Evolutionary conservation across 1,140 invertebrate genomes (phyloP), one percentile per base, ranked within the genome.

Genomic region (Leptonema lineaticorne): DNA sequence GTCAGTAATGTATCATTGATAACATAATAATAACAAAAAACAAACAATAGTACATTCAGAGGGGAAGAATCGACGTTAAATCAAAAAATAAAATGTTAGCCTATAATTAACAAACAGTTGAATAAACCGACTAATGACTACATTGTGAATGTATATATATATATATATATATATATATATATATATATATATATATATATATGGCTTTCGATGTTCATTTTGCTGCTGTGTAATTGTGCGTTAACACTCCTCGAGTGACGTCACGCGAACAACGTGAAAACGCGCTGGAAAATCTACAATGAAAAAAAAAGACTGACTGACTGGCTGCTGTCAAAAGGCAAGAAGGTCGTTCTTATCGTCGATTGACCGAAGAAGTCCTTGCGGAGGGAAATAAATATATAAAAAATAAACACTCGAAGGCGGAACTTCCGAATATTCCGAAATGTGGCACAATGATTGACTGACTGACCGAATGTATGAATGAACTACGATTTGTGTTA

Each of bases 391-490:
- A n/a, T n/a, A n/a, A n/a, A n/a, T n/a, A n/a, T n/a, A n/a, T n/a
- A n/a, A n/a, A n/a, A n/a, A n/a, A n/a, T n/a, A n/a, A n/a, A n/a
- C n/a, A n/a, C n/a, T 26, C 14, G 20, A 22, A 63, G 24, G 33
- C 59, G 59, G 59, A 63, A 63, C 59, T 46, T 63, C 33, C 59
- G 59, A 46, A 26, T 20, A n/a, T n/a, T 18, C 57, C 57, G 57
- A 29, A 59, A 46, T 45, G 9, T 37, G n/a, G 41, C 41, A 46
- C 59, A 63, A 63, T 46, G 41, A 58, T 11, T 27, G 45, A 16
- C 20, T 20, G 48, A 30, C 57, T 30, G 57, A 22, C 8, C 50
- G 37, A 41, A 41, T 41, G 2, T 41, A n/a, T 11, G 37, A 41
- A 11, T 4, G 37, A 41, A 9, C 11, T 41, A 41, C 1, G 37